phyloP scores from a whole-genome alignment of 2,797 vertebrate genomes.

The Acanthornis magna region DNA sequence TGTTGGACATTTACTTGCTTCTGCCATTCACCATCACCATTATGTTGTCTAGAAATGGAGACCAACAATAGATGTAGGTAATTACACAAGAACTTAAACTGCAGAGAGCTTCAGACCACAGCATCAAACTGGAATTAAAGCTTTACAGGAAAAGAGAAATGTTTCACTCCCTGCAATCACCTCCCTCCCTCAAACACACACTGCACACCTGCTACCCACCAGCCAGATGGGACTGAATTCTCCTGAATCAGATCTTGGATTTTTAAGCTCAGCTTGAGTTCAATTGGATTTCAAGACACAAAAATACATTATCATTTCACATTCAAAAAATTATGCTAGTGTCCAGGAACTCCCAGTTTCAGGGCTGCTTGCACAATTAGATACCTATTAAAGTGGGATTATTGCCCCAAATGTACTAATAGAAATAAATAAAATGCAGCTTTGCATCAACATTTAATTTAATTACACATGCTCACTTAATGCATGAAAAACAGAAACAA shows the following conservation, averaged over 20 bases:
- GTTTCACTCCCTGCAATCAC: slow-evolving; percentile 24
- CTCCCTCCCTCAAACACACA: not conserved
- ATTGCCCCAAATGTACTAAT: not conserved
- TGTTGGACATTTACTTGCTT: slow-evolving; percentile 50
- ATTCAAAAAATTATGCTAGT: not conserved
- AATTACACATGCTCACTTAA: not conserved
- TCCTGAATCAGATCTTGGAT: not conserved
- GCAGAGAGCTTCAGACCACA: slow-evolving; percentile 55
- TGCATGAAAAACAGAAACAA: not conserved
- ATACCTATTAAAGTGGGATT: not conserved
- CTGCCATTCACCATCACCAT: slow-evolving; percentile 58
- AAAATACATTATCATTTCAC: slow-evolving; percentile 13
- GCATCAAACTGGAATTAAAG: slow-evolving; percentile 61
- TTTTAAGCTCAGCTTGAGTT: slow-evolving; percentile 44
- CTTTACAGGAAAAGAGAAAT: slow-evolving; percentile 31
- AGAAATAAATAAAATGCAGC: not conserved
- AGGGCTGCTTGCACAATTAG: not conserved
- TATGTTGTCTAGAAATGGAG: slow-evolving; percentile 63
- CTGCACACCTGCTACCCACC: slow-evolving; percentile 36
- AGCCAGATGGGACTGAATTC: slow-evolving; percentile 35
- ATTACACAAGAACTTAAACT: slow-evolving; percentile 64
- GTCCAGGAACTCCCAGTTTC: not conserved
- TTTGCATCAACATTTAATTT: not conserved
- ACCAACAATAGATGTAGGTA: slow-evolving; percentile 61
- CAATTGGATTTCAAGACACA: slow-evolving; percentile 21